Evolutionary conservation across 2,113 vertebrate species (phyloP).

Genomic region (Rhipidura dahli): DNA sequence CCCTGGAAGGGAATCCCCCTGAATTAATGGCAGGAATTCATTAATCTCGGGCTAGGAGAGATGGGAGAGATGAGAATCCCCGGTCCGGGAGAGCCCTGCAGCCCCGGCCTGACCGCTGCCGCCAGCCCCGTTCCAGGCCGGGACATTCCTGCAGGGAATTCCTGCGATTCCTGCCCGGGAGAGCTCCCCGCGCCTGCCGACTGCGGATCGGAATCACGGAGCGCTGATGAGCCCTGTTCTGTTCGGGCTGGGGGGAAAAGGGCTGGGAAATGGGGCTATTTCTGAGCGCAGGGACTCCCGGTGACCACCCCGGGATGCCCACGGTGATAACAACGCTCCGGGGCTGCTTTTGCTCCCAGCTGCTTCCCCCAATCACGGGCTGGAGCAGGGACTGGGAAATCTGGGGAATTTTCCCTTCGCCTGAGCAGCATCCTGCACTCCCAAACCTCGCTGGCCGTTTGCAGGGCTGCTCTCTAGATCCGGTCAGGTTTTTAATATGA

Average conservation of each 20-base stretch:
- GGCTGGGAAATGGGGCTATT: neutral
- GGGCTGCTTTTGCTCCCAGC: neutral
- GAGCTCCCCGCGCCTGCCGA: neutral
- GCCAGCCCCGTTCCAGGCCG: neutral
- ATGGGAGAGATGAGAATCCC: neutral
- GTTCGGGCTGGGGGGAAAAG: neutral
- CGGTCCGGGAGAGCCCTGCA: neutral
- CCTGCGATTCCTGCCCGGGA: neutral
- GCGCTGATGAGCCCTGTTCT: neutral
- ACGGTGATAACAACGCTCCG: rapidly evolving
- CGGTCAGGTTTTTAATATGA: rapidly evolving
- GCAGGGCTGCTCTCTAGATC: neutral
- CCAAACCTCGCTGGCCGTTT: rapidly evolving
- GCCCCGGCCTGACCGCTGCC: neutral
- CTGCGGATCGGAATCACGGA: neutral
- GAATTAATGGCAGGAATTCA: neutral
- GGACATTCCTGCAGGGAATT: slow-evolving; percentile 4
- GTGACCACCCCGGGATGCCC: neutral
- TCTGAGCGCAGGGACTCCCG: rapidly evolving
- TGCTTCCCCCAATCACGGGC: rapidly evolving
- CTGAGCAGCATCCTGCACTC: neutral
- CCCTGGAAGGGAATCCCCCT: slow-evolving; percentile 14
- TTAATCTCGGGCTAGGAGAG: neutral
- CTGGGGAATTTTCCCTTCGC: neutral
- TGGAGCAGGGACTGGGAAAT: neutral